Evolutionary conservation across 2,113 vertebrate species (phyloP), one percentile per base, ranked within the genome.

Genomic region (Dasyurus viverrinus): DNA sequence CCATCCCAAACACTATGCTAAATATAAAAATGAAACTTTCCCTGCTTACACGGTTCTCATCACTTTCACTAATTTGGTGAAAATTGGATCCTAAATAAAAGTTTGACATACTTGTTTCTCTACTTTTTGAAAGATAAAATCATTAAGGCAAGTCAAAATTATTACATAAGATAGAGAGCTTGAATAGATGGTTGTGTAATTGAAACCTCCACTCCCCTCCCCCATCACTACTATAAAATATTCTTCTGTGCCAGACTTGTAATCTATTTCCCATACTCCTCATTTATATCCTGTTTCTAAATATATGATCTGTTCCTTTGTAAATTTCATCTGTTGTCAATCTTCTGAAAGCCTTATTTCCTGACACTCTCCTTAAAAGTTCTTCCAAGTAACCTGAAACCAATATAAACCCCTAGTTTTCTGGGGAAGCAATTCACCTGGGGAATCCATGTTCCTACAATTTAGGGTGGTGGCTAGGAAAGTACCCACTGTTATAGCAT

Each of bases 311-410:
- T 76, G 14, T 42, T n/a, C 22, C 5, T 76, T 76, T 76, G 68
- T 76, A n/a, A 14, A 16, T 76, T 76, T 76, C 16, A 68, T 68
- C 30, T 68, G 60, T 68, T 68, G 11, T 12, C 50, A 94, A 53
- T 95, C 42, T 57, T 36, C 53, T 54, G 50, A 54, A 93, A 91
- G 22, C 53, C 10, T 95, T 50, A 55, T n/a, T 90, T 52, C 95
- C 46, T 90, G 36, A 93, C 7, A 52, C 22, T 6, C 53, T 95
- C 36, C n/a, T 97, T 93, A 90, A 53, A 91, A 47, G 96, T 94
- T 94, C 46, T 68, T 7, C 3, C 16, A 27, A 3, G 12, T n/a
- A 36, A 76, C 92, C 68, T 95, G 14, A 9, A 84, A 36, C 52
- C 30, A 0, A 23, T 91, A 76, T 3, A 96, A 89, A 92, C 92